Evolutionary conservation across 2,797 vertebrate species (phyloP).

Genomic region (Gallinago stenura): DNA sequence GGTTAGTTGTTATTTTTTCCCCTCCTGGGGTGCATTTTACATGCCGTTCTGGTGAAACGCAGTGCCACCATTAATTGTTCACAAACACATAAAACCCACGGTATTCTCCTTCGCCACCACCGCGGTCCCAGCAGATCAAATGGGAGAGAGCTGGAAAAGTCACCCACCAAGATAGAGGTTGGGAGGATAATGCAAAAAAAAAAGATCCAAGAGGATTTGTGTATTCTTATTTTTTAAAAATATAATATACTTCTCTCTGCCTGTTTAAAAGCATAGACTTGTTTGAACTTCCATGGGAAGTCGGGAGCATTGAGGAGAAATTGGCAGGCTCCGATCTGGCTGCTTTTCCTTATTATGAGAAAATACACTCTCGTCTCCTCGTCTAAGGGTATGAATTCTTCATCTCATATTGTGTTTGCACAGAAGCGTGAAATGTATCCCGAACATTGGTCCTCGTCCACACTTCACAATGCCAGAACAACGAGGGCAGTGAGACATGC

Average conservation of each 20-base stretch:
- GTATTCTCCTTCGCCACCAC: not conserved
- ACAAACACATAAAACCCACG: not conserved
- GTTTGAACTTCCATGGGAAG: constrained; percentile 47
- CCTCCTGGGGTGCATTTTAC: constrained; percentile 27
- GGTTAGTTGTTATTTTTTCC: not conserved
- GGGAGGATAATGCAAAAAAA: not conserved
- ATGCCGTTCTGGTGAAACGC: not conserved
- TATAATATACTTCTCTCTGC: not conserved
- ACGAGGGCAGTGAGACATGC: constrained; percentile 21
- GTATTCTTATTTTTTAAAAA: not conserved
- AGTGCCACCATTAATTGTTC: constrained; percentile 11
- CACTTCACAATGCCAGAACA: not conserved
- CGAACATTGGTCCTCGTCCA: not conserved
- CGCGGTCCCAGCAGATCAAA: not conserved
- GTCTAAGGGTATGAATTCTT: constrained; percentile 38
- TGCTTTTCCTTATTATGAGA: constrained; percentile 40
- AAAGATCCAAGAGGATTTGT: not conserved
- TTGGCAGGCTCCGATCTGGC: constrained; percentile 34
- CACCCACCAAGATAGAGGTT: not conserved
- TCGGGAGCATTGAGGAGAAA: not conserved
- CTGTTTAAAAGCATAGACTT: not conserved
- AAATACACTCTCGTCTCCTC: constrained; percentile 16
- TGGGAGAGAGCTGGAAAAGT: not conserved
- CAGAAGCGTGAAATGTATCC: constrained; percentile 42
- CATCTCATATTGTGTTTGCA: constrained; percentile 48